These are phyloP conservation scores for Automeris io DNA, from an alignment of 2,888 invertebrate species.

Conservation along the genomic window DNA sequence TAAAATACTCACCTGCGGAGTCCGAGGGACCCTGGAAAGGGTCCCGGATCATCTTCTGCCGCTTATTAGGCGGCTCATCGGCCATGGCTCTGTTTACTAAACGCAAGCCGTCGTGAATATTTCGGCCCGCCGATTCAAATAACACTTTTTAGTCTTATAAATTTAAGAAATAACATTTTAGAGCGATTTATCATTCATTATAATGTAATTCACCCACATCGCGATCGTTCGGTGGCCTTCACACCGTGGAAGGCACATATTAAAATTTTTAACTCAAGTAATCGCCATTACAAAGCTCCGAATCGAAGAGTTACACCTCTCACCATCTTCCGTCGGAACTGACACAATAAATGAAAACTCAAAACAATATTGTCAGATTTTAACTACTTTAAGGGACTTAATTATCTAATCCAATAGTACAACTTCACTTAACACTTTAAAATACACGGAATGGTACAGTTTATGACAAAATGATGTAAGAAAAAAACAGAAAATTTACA, in stretches of 20 bases:
- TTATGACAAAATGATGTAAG: conserved; percentile 76
- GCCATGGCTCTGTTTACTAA: conserved; percentile 90
- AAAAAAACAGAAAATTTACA: conserved; percentile 81
- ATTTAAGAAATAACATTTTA: conserved; percentile 74
- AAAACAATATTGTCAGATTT: conserved; percentile 80
- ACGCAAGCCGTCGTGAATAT: conserved; percentile 80
- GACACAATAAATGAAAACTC: conserved; percentile 84
- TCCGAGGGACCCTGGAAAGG: conserved; percentile 89
- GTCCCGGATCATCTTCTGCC: conserved; percentile 93
- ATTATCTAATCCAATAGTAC: conserved; percentile 63
- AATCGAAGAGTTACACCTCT: conserved; percentile 83
- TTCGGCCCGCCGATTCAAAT: conserved; percentile 78
- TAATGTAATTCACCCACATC: conserved; percentile 79
- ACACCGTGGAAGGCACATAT: conserved; percentile 87
- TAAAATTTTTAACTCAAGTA: conserved; percentile 83
- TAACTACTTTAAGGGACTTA: conserved; percentile 66
- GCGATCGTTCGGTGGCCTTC: conserved; percentile 82
- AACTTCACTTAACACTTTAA: conserved; percentile 77
- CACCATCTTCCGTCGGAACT: conserved; percentile 85
- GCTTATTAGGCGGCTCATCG: conserved; percentile 98
- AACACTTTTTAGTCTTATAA: conserved; percentile 74
- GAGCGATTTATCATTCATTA: conserved; percentile 73
- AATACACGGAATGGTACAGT: conserved; percentile 77
- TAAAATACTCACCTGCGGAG: conserved; percentile 83
- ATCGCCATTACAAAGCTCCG: conserved; percentile 88